Conservation (phyloP, 2,797 vertebrate genomes). For the Sebastiscus albofasciatus region DNA sequence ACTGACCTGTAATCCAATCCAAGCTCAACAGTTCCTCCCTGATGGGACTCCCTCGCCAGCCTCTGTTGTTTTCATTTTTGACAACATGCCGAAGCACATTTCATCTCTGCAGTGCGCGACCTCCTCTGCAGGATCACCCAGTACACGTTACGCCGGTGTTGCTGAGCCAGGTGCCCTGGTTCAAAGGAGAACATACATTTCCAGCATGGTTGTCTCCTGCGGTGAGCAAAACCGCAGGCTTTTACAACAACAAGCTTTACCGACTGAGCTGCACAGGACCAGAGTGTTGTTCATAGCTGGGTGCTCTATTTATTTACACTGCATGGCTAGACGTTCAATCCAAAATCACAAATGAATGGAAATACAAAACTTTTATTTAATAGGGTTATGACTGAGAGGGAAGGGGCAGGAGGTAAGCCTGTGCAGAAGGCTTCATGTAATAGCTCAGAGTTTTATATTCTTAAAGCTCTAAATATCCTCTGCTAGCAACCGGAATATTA, state of each 20-base stretch:
- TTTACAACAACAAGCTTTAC: slow-evolving; percentile 28
- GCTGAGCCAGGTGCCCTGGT: slow-evolving; percentile 39
- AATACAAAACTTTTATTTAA: background rate
- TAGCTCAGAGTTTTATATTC: background rate
- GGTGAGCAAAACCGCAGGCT: slow-evolving; percentile 21
- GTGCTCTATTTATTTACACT: background rate
- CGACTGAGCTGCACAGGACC: background rate
- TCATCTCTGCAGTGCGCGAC: slow-evolving; percentile 33
- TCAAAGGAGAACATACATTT: slow-evolving; percentile 18
- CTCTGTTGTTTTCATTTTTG: slow-evolving; percentile 50
- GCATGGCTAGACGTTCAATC: slow-evolving; percentile 2
- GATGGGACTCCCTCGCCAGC: slow-evolving; percentile 38
- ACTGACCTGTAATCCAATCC: slow-evolving; percentile 55
- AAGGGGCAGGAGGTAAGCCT: background rate
- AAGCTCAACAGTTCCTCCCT: slow-evolving; percentile 27
- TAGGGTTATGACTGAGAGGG: background rate
- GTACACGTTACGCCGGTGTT: background rate
- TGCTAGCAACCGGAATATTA: background rate
- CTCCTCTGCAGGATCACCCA: slow-evolving; percentile 23
- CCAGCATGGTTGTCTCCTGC: slow-evolving; percentile 15
- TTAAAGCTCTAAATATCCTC: background rate
- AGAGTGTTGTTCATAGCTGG: background rate
- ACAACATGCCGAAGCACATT: slow-evolving; percentile 50
- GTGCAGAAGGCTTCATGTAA: background rate
- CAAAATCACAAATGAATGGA: slow-evolving; percentile 1